Percentiles rank a stretch among this genome's conserved stretches.
Evolutionary conservation across 23 tunicate species (phyloP).

Genomic region (Diplosoma virens): DNA sequence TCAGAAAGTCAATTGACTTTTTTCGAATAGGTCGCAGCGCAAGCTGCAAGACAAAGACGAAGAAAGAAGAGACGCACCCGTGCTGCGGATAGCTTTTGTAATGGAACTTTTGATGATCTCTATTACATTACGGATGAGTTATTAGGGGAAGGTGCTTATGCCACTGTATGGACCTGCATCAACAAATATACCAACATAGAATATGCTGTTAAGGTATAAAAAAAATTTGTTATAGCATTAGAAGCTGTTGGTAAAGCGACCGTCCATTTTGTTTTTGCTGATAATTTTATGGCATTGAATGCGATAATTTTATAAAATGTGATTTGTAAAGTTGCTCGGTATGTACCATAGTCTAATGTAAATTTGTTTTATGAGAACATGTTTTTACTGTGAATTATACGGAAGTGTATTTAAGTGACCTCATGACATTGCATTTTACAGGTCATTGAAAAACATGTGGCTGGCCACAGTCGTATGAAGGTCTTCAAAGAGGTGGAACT

Average conservation of each 20-base stretch:
- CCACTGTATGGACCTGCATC: constrained; percentile 91
- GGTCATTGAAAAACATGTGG: constrained; percentile 92
- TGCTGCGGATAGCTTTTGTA: constrained; percentile 94
- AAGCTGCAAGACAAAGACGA: constrained; percentile 74
- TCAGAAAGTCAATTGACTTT: not conserved
- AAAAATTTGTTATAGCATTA: too few relatives aligned
- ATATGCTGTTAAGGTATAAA: constrained; percentile 99
- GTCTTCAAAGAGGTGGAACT: constrained; percentile 97
- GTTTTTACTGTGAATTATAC: too few relatives aligned
- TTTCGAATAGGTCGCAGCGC: constrained; percentile 21
- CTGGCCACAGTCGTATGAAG: constrained; percentile 89
- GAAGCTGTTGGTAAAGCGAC: too few relatives aligned
- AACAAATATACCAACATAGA: constrained; percentile 88
- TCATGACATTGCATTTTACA: too few relatives aligned
- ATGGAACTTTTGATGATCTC: constrained; percentile 92
- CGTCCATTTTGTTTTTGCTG: not conserved
- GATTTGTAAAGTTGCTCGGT: too few relatives aligned
- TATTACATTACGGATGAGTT: constrained; percentile 73
- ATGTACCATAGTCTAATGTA: too few relatives aligned
- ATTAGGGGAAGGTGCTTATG: constrained; percentile 98
- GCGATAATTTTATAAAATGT: not conserved
- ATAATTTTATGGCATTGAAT: not conserved
- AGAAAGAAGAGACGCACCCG: constrained; percentile 92
- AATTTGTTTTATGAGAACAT: too few relatives aligned
- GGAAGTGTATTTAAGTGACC: too few relatives aligned